phyloP scores from a whole-genome alignment of 1,140 invertebrate species.

The Magallana angulata region DNA sequence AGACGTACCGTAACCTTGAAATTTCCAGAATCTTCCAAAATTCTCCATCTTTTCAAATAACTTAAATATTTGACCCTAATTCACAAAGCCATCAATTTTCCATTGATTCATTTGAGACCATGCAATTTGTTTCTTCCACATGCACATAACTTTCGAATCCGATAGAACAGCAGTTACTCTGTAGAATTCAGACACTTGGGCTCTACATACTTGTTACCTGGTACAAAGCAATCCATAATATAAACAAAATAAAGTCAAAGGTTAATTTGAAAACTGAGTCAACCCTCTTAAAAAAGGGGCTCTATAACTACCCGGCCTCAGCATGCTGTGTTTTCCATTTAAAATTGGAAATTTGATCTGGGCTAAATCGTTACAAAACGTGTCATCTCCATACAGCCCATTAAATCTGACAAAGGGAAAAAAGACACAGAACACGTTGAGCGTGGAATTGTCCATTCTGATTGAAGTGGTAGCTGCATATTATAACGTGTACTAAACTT shows the following conservation, averaged over 20 bases:
- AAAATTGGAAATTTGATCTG: slow-evolving; percentile 15
- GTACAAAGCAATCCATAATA: not conserved
- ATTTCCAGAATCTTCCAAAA: too few relatives aligned
- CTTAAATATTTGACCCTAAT: not conserved
- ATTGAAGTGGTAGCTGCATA: not conserved
- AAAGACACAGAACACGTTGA: not conserved
- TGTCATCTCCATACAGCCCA: not conserved
- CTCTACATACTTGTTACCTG: not conserved
- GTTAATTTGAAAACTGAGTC: slow-evolving; percentile 25
- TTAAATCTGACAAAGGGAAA: not conserved
- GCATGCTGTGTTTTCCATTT: not conserved
- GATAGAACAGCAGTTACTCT: too few relatives aligned
- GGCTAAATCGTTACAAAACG: slow-evolving; percentile 14
- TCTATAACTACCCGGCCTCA: not conserved
- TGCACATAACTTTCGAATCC: not conserved
- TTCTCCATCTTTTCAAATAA: too few relatives aligned
- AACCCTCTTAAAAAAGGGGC: not conserved
- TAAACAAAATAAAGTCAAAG: slow-evolving; percentile 10
- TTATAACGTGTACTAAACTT: not conserved
- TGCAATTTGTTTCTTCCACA: not conserved
- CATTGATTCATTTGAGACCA: not conserved
- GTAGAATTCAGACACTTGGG: not conserved
- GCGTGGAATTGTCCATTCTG: not conserved
- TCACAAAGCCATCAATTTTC: not conserved
- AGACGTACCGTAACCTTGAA: too few relatives aligned